phyloP scores from a whole-genome alignment of 2,113 vertebrate genomes.

The Narcine bancroftii region DNA sequence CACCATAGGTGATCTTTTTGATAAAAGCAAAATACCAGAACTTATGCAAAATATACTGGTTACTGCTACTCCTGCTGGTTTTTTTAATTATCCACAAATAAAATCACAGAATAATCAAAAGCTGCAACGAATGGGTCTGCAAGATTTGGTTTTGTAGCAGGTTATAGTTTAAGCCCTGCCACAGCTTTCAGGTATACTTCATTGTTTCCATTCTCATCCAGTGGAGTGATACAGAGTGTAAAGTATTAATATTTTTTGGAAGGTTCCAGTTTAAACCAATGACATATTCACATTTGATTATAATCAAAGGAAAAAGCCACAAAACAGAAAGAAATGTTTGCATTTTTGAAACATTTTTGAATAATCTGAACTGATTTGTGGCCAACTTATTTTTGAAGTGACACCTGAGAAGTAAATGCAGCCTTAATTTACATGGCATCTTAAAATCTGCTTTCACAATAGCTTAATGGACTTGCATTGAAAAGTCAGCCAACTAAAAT shows the following conservation, averaged over 20 bases:
- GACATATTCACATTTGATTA: neutral
- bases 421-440: neutral
- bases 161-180: too few species aligned
- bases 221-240: too few species aligned
- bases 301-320: neutral
- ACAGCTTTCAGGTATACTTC: too few species aligned
- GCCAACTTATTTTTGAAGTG: neutral
- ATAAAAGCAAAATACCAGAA: neutral
- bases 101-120: neutral
- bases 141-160: too few species aligned
- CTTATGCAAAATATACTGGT: neutral
- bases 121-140: neutral
- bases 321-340: neutral
- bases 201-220: too few species aligned
- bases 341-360: too few species aligned
- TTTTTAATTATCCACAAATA: neutral
- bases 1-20: neutral
- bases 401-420: neutral
- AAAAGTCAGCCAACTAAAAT: too few species aligned
- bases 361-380: too few species aligned
- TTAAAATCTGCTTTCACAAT: too few species aligned
- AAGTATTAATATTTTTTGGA: too few species aligned
- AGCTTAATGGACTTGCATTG: too few species aligned
- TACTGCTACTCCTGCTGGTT: too few species aligned
- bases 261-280: neutral